These are phyloP conservation scores for Silurus lanzhouensis DNA, from an alignment of 2,797 vertebrate species.

Conservation along the genomic window DNA sequence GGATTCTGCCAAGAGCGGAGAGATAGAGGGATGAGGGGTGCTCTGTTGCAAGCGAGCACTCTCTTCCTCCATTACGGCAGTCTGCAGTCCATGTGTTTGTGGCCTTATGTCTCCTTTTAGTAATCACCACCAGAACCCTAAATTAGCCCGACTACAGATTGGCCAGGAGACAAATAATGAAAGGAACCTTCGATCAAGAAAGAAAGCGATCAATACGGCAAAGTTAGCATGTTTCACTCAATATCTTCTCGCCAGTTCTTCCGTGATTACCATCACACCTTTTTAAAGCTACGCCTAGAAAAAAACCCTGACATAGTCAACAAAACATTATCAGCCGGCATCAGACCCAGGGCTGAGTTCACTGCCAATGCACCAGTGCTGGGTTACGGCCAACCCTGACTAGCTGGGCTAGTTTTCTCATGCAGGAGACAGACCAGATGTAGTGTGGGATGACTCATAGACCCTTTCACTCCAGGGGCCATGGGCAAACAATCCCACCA, in stretches of 20 bases:
- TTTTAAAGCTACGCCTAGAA: constrained; percentile 14
- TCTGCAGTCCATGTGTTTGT: constrained; percentile 49
- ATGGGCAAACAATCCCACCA: constrained; percentile 40
- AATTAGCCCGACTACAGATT: constrained; percentile 39
- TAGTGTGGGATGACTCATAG: constrained; percentile 55
- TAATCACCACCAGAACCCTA: constrained; percentile 42
- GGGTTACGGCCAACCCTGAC: constrained; percentile 19
- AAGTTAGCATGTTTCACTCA: constrained; percentile 12
- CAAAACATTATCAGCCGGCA: constrained; percentile 26
- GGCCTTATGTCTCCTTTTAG: constrained; percentile 53
- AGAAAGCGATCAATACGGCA: background rate
- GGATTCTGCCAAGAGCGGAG: constrained; percentile 80
- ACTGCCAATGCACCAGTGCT: constrained; percentile 7
- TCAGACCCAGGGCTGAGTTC: constrained; percentile 21
- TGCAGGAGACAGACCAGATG: constrained; percentile 42
- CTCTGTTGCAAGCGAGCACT: constrained; percentile 55
- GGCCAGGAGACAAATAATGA: constrained; percentile 15
- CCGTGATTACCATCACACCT: background rate
- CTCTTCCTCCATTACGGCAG: constrained; percentile 61
- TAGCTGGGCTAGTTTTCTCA: constrained; percentile 36
- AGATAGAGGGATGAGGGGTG: constrained; percentile 76
- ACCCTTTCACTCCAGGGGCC: constrained; percentile 51
- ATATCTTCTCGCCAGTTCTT: background rate
- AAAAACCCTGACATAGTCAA: background rate
- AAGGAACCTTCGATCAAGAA: constrained; percentile 18